A percentile compares a stretch with the other conserved stretches of the same genome.
Evolutionary conservation across 1,140 invertebrate species (phyloP).

Genomic region (Megathymus violae): DNA sequence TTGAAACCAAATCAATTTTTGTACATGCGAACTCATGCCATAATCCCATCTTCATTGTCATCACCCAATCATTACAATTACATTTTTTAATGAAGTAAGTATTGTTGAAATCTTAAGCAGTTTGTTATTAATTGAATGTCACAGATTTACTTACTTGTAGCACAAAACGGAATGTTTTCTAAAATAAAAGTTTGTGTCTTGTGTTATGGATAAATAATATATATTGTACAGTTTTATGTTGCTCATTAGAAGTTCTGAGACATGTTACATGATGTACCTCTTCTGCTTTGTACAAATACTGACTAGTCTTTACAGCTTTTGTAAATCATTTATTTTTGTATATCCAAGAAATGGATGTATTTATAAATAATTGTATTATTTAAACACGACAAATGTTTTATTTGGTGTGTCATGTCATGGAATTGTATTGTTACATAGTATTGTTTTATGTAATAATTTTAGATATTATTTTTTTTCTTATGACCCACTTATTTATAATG

Average conservation of each 20-base stretch:
- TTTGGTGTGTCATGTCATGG: constrained; percentile 40
- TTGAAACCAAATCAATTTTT: too few species aligned
- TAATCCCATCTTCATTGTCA: too few species aligned
- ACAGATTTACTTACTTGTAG: too few species aligned
- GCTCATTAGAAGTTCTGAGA: constrained; percentile 12
- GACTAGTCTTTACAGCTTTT: constrained; percentile 40
- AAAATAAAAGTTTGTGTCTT: background rate
- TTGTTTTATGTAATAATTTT: too few species aligned
- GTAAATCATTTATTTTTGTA: constrained; percentile 33
- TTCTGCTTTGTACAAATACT: constrained; percentile 39
- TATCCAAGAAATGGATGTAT: constrained; percentile 23
- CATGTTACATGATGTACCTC: background rate
- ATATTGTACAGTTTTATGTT: background rate
- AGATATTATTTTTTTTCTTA: constrained; percentile 31
- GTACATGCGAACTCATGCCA: too few species aligned
- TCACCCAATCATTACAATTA: too few species aligned
- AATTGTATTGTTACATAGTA: constrained; percentile 41
- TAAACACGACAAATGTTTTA: constrained; percentile 36
- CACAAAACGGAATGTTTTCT: too few species aligned
- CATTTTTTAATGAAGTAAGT: too few species aligned
- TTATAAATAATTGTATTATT: constrained; percentile 24
- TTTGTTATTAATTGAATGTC: too few species aligned
- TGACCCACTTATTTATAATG: too few species aligned
- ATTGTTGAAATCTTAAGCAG: too few species aligned
- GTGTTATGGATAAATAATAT: background rate